Evolutionary conservation across 1,140 invertebrate species (phyloP), one percentile per base, ranked within the genome.

Genomic region (Radopholus similis): DNA sequence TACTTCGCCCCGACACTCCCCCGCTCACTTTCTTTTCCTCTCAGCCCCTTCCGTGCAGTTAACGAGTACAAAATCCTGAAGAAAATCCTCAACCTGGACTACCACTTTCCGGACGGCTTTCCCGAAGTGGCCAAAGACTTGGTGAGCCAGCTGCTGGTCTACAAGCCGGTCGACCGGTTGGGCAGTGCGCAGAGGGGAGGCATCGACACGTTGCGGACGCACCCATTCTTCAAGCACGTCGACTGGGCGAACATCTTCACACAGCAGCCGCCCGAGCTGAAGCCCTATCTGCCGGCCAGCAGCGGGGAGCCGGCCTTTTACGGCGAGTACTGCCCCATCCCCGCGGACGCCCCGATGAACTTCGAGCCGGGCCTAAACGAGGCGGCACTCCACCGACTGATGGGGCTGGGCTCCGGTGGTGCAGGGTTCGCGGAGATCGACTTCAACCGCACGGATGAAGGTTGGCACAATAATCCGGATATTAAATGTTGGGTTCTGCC

Each of bases 1-100:
- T 26, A 4, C 13, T 59, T 59, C 40, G 28, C 6, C 18, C 13
- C 34, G n/a, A 58, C 40, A 11, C 21, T 44, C 26, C 26, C 26
- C 26, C 18, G 26, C 26, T 47, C 5, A 4, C 5, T 53, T 23
- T 51, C 30, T 0, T 26, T 15, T 54, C 35, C 35, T 54, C 18
- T 40, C 0, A 62, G 59, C 4, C 94, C 95, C 0, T 98, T 98
- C 85, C 87, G 90, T 70, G 91, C 90, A 79, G 88, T 90, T 65
- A 94, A 90, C 84, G 95, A 98, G 82, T 98, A 95, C 85, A 87
- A 94, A 68, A 96, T 96, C 55, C 96, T 97, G 83, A 90, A 95
- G 83, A 95, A 95, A 84, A 95, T 98, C 73, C 83, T 91, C 8
- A 90, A 90, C 78, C 86, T 95, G 72, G 89, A 94, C 8, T 97